Evolutionary conservation across 1,140 invertebrate species (phyloP).

Genomic region (Anagrus nilaparvatae): DNA sequence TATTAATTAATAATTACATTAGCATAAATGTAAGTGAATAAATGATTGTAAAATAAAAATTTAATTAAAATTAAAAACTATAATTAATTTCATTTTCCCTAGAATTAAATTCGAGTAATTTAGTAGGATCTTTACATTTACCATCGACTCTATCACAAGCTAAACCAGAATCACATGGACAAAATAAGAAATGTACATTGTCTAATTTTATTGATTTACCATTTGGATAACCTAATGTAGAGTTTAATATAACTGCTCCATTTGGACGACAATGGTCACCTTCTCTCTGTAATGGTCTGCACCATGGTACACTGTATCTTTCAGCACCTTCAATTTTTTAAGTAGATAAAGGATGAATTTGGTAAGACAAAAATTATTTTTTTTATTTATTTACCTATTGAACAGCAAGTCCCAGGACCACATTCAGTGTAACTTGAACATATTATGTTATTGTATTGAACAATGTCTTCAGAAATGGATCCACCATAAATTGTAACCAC

Average conservation of each 20-base stretch:
- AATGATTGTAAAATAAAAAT: too few relatives aligned
- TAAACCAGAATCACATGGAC: constrained; percentile 24
- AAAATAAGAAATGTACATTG: constrained; percentile 22
- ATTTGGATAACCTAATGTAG: constrained; percentile 22
- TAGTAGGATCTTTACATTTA: constrained; percentile 15
- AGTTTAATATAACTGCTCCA: constrained; percentile 9
- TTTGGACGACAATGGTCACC: constrained; percentile 22
- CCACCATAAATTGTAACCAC: too few relatives aligned
- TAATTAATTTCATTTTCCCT: too few relatives aligned
- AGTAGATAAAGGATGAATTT: background rate
- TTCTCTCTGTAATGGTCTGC: constrained; percentile 13
- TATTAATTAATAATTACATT: too few relatives aligned
- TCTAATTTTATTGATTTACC: constrained; percentile 15
- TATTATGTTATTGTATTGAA: too few relatives aligned
- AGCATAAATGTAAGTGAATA: too few relatives aligned
- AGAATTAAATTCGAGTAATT: too few relatives aligned
- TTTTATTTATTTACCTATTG: constrained; percentile 11
- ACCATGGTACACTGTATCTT: constrained; percentile 23
- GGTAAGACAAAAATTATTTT: background rate
- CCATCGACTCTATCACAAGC: constrained; percentile 16
- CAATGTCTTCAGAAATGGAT: too few relatives aligned
- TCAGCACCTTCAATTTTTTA: too few relatives aligned
- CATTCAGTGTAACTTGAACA: constrained; percentile 11
- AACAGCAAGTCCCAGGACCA: constrained; percentile 11
- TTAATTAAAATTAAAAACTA: too few relatives aligned